Conservation (phyloP, 2,113 vertebrate genomes). For the Pterocles gutturalis region DNA sequence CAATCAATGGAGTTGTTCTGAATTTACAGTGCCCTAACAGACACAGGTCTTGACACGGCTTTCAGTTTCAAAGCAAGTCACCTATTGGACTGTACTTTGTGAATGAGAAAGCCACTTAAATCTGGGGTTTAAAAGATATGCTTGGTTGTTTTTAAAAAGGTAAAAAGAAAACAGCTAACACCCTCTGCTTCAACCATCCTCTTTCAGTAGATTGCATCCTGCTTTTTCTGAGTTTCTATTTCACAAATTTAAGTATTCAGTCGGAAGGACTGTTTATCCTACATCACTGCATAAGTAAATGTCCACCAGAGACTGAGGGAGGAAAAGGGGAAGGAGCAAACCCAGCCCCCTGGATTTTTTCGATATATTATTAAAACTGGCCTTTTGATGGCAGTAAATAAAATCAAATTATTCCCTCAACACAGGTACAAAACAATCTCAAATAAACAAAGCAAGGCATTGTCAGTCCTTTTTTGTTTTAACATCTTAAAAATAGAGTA, state of each 20-base stretch:
- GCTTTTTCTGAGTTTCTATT: background rate
- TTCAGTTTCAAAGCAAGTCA: constrained; percentile 26
- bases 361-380: background rate
- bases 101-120: constrained; percentile 8
- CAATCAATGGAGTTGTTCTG: background rate
- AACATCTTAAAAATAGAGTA: background rate
- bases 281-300: background rate
- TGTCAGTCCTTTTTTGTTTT: background rate
- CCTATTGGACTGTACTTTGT: background rate
- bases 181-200: background rate
- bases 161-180: background rate
- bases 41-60: background rate
- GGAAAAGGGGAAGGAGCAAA: constrained; percentile 7
- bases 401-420: background rate
- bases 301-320: background rate
- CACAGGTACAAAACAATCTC: background rate
- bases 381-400: background rate
- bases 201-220: background rate
- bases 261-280: background rate
- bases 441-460: background rate
- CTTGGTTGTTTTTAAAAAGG: background rate
- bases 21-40: background rate
- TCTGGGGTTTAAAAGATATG: background rate
- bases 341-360: background rate
- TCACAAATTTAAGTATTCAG: background rate